Evolutionary conservation across 2,888 invertebrate genomes (phyloP).

Genomic region (Epirrhoe tristata): DNA sequence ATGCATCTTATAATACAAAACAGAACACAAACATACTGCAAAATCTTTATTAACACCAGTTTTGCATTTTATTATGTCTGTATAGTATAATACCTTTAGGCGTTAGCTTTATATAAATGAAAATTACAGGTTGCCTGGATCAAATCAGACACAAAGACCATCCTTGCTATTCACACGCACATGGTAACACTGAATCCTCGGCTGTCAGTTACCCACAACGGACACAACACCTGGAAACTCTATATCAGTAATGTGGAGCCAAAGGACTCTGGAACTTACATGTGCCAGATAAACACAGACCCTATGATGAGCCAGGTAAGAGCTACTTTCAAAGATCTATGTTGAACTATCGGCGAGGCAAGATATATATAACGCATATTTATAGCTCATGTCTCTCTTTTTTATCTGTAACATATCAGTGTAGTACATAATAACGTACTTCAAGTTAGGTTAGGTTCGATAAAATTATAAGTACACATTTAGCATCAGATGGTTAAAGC

Average conservation of each 20-base stretch:
- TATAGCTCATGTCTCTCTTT: background rate
- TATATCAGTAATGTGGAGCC: slow-evolving; percentile 95
- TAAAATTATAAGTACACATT: no score
- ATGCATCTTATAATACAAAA: no score
- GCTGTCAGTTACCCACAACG: slow-evolving; percentile 94
- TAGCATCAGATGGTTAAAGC: background rate
- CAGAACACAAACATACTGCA: no score
- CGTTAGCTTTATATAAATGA: background rate
- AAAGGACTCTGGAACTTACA: slow-evolving; percentile 96
- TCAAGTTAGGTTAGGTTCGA: background rate
- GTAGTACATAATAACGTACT: background rate
- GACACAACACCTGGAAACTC: slow-evolving; percentile 97
- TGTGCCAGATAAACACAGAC: slow-evolving; percentile 97
- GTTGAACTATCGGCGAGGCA: background rate
- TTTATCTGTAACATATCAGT: background rate
- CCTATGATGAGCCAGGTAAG: slow-evolving; percentile 95
- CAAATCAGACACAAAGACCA: slow-evolving; percentile 95
- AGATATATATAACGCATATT: background rate
- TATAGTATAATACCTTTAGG: background rate
- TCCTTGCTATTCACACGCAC: slow-evolving; percentile 94
- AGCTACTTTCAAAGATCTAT: slow-evolving; percentile 16
- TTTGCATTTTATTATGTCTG: no score
- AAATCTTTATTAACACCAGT: no score
- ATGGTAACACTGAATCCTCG: slow-evolving; percentile 95
- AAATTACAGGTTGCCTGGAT: slow-evolving; percentile 93